Conservation (phyloP, 2,113 vertebrate genomes). For the Rhinogobius similis region DNA sequence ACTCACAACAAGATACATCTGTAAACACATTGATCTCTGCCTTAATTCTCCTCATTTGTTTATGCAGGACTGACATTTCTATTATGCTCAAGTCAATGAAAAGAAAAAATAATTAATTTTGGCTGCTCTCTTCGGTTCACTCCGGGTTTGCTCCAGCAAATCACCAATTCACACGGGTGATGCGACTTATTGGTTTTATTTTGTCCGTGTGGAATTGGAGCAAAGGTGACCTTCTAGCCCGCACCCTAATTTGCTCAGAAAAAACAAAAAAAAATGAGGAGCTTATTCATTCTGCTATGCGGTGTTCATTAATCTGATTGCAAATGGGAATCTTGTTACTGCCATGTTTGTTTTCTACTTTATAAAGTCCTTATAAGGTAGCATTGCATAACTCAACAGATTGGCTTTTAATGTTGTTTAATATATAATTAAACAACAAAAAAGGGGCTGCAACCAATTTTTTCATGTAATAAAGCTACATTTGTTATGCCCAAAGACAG, state of each 20-base stretch:
- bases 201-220: background rate
- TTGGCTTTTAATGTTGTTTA: too few species aligned
- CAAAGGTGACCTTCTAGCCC: background rate
- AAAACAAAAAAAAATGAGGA: background rate
- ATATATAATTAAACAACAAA: too few species aligned
- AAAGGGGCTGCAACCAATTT: too few species aligned
- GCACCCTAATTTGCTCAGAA: background rate
- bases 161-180: background rate
- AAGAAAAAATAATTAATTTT: background rate
- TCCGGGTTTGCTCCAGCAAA: background rate
- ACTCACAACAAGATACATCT: background rate
- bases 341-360: background rate
- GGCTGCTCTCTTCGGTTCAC: background rate
- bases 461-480: too few species aligned
- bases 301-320: background rate
- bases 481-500: too few species aligned
- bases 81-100: background rate
- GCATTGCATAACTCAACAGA: too few species aligned
- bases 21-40: conserved; percentile 5
- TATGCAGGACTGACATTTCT: conserved; percentile 9
- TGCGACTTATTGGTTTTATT: background rate
- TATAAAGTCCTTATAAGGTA: background rate
- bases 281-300: background rate
- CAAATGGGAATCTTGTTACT: background rate
- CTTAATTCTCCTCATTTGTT: conserved; percentile 3